These are phyloP conservation scores for Drosophila busckii DNA, from an alignment of 1,140 invertebrate species.

Conservation along the genomic window DNA sequence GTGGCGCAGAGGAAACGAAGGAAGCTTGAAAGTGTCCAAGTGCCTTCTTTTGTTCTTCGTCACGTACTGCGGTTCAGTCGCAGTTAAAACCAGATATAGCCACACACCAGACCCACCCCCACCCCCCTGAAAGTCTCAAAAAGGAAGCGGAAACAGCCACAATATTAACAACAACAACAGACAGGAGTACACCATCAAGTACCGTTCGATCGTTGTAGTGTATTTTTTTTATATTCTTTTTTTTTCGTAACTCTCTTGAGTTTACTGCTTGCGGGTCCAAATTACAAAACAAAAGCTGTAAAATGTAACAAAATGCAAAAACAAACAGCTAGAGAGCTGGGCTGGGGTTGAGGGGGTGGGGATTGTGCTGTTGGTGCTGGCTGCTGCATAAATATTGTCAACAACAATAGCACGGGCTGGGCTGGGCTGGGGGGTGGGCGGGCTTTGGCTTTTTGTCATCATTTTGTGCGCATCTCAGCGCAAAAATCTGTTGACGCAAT, in stretches of 20 bases:
- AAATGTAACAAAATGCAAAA: slow-evolving; percentile 60
- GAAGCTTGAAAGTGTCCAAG: slow-evolving; percentile 68
- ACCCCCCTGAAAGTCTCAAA: slow-evolving; percentile 5
- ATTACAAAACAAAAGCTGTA: slow-evolving; percentile 69
- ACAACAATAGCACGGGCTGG: slow-evolving; percentile 31
- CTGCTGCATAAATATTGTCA: slow-evolving; percentile 76
- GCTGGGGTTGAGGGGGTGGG: background rate
- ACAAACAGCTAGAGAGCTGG: slow-evolving; percentile 43
- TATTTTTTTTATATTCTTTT: slow-evolving; percentile 28
- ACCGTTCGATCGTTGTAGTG: slow-evolving; percentile 58
- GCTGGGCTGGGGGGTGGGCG: background rate
- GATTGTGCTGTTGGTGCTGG: slow-evolving; percentile 54
- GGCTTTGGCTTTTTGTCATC: slow-evolving; percentile 46
- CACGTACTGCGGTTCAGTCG: slow-evolving; percentile 69
- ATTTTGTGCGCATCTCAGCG: slow-evolving; percentile 74
- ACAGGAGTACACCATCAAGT: slow-evolving; percentile 37
- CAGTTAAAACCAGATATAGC: slow-evolving; percentile 22
- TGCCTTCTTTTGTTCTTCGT: slow-evolving; percentile 79
- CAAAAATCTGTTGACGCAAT: slow-evolving; percentile 77
- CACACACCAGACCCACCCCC: slow-evolving; percentile 35
- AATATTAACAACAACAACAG: slow-evolving; percentile 28
- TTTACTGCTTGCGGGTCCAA: slow-evolving; percentile 52
- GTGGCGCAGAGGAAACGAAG: no score
- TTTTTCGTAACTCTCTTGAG: slow-evolving; percentile 20
- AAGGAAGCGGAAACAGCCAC: slow-evolving; percentile 69